These are phyloP conservation scores for Archips xylosteana DNA, from an alignment of 2,888 invertebrate species.

Conservation along the genomic window DNA sequence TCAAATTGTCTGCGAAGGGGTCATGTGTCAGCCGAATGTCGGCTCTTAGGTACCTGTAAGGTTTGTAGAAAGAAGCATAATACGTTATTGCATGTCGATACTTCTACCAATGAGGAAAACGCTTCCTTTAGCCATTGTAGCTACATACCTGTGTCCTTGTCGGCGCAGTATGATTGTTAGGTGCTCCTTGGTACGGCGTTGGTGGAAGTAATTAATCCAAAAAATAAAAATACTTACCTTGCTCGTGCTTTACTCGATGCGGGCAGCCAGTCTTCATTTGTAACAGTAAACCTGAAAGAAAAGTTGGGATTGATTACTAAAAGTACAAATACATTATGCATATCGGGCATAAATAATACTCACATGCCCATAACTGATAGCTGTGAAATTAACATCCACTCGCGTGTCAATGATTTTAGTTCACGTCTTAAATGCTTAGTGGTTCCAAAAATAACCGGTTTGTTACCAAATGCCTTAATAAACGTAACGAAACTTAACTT, in stretches of 20 bases:
- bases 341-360: constrained; percentile 31
- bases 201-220: constrained; percentile 29
- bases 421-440: constrained; percentile 27
- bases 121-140: constrained; percentile 3
- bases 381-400: constrained; percentile 25
- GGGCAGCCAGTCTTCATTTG: constrained; percentile 14
- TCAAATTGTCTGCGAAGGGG: no score
- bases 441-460: constrained; percentile 33
- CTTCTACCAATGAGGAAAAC: no score
- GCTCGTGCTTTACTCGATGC: constrained; percentile 26
- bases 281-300: constrained; percentile 25
- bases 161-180: constrained; percentile 18
- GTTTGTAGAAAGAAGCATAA: no score
- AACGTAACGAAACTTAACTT: constrained; percentile 20
- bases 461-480: constrained; percentile 23
- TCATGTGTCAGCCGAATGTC: no score
- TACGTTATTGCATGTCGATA: no score
- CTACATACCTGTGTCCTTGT: constrained; percentile 24
- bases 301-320: constrained; percentile 19
- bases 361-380: constrained; percentile 21
- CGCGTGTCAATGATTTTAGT: constrained; percentile 9
- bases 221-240: constrained; percentile 28
- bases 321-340: constrained; percentile 15
- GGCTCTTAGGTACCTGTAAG: no score
- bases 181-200: constrained; percentile 40